These are phyloP conservation scores for Drosophila kikkawai DNA, from an alignment of 1,140 invertebrate genomes.

Conservation along the genomic window DNA sequence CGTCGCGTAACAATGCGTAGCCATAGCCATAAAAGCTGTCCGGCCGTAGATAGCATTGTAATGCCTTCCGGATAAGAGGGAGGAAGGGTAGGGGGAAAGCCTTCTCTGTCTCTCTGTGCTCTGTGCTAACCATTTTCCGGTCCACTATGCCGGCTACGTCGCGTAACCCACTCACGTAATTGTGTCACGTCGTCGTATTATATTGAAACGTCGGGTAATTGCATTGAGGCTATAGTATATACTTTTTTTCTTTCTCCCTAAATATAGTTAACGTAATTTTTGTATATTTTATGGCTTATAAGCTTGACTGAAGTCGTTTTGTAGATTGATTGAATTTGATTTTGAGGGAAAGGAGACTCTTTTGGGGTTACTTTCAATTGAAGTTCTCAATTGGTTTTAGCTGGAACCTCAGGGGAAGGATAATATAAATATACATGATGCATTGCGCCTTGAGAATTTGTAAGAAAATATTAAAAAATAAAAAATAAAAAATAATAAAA, in stretches of 20 bases:
- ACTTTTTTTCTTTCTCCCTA: neutral
- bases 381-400: neutral
- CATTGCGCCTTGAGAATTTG: no score
- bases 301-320: neutral
- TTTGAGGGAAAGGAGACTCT: neutral
- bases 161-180: conserved; percentile 43
- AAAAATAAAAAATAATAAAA: no score
- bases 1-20: conserved; percentile 28
- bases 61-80: conserved; percentile 9
- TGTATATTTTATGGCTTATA: conserved; percentile 22
- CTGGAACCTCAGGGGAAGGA: neutral
- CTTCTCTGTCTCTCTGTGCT: neutral
- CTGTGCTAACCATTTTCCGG: conserved; percentile 7
- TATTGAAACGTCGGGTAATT: conserved; percentile 41
- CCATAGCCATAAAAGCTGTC: conserved; percentile 15
- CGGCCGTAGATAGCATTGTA: conserved; percentile 42
- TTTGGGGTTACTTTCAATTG: neutral
- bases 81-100: neutral
- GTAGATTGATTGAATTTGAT: conserved; percentile 1
- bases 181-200: conserved; percentile 43
- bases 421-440: neutral
- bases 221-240: conserved; percentile 1
- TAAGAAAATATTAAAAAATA: no score
- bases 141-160: conserved; percentile 18
- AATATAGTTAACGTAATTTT: conserved; percentile 31